phyloP scores from a whole-genome alignment of 2,888 invertebrate species.

The Meteorus cinctellus region DNA sequence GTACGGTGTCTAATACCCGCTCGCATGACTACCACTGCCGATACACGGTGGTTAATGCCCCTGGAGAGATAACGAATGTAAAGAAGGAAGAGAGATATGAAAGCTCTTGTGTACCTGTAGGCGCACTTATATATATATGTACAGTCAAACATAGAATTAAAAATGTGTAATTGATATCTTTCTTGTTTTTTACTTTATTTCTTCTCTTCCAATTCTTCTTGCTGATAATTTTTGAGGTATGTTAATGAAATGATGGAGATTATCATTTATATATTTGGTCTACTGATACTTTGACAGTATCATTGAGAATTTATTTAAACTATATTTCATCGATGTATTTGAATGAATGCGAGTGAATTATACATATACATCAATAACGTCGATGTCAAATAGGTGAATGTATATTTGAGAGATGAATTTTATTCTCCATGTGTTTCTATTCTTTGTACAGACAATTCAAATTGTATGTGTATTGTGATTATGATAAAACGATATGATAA shows the following conservation, averaged over 20 bases:
- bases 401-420: background rate
- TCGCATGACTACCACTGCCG: slow-evolving; percentile 56
- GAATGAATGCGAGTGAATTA: background rate
- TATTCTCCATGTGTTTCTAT: background rate
- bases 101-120: slow-evolving; percentile 18
- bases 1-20: slow-evolving; percentile 67
- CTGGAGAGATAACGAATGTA: slow-evolving; percentile 53
- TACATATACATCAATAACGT: background rate
- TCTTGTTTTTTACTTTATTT: background rate
- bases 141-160: slow-evolving; percentile 38
- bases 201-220: slow-evolving; percentile 1
- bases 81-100: background rate
- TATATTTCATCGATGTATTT: background rate
- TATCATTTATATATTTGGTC: background rate
- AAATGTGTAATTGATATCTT: background rate
- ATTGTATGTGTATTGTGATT: background rate
- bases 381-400: background rate
- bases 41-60: slow-evolving; percentile 66
- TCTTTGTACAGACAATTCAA: background rate
- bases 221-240: background rate
- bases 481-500: background rate
- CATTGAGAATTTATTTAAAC: background rate
- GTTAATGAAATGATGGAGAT: background rate
- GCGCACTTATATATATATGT: slow-evolving; percentile 28
- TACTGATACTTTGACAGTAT: background rate